Percentiles rank a stretch among this genome's conserved stretches.
Conservation (phyloP, 2,113 vertebrate genomes). For the Capreolus pygargus region DNA sequence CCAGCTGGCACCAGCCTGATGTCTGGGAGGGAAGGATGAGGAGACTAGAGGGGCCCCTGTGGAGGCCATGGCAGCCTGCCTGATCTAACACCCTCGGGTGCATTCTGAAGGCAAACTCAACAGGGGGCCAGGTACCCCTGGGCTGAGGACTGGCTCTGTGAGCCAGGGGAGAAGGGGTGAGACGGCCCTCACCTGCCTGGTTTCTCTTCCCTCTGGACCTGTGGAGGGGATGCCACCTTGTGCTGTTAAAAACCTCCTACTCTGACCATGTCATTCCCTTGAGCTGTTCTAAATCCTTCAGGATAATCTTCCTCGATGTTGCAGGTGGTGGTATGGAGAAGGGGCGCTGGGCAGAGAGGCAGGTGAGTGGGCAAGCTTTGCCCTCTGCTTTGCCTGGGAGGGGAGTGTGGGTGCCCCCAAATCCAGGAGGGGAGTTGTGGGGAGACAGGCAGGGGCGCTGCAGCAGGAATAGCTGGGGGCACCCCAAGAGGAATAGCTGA, state of each 20-base stretch:
- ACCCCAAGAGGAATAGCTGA: no score
- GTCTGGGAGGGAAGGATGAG: not conserved
- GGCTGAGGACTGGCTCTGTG: rapidly evolving
- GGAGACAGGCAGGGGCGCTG: no score
- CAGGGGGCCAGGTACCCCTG: rapidly evolving
- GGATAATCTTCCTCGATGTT: not conserved
- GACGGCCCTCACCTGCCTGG: rapidly evolving
- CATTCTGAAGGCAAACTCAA: not conserved
- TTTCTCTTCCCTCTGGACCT: not conserved
- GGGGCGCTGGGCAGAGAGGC: rapidly evolving
- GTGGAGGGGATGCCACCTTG: rapidly evolving
- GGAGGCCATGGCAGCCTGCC: rapidly evolving
- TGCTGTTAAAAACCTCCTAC: rapidly evolving
- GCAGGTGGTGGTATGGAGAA: rapidly evolving
- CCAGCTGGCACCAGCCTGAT: not conserved
- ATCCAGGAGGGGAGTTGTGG: not conserved
- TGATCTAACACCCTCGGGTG: rapidly evolving
- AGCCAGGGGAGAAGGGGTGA: not conserved
- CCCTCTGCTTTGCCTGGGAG: not conserved
- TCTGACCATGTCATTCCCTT: rapidly evolving
- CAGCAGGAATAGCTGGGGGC: rapidly evolving
- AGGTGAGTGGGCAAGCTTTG: rapidly evolving
- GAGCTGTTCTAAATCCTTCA: no score
- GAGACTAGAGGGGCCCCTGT: rapidly evolving
- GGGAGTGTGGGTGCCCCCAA: not conserved